Evolutionary conservation across 2,888 invertebrate genomes (phyloP).

Genomic region (Tortricodes alternella): DNA sequence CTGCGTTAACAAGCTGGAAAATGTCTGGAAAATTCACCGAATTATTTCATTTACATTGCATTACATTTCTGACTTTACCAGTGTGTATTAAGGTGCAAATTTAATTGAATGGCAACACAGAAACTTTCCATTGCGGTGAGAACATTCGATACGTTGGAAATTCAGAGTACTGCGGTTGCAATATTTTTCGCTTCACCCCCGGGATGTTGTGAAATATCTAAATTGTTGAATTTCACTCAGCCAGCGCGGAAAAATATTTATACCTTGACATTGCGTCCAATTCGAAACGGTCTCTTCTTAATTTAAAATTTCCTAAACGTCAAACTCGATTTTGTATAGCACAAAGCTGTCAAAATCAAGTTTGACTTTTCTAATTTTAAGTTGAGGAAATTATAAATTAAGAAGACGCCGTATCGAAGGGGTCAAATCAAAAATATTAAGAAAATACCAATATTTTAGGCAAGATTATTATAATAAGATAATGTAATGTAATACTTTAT

Average conservation of each 20-base stretch:
- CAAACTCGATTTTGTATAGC: no score
- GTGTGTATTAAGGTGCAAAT: neutral
- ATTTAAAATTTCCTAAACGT: no score
- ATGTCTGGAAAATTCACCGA: neutral
- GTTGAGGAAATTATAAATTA: no score
- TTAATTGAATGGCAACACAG: neutral
- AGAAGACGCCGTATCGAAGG: no score
- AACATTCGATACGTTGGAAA: neutral
- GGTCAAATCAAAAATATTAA: no score
- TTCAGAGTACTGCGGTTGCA: slow-evolving; percentile 6
- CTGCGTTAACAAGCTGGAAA: slow-evolving; percentile 5
- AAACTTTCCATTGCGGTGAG: neutral
- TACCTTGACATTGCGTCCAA: neutral
- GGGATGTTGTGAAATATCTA: slow-evolving; percentile 18
- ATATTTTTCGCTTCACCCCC: slow-evolving; percentile 16
- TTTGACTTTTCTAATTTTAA: no score
- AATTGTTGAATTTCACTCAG: slow-evolving; percentile 13
- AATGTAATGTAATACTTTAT: no score
- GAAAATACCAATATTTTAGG: no score
- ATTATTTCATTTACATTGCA: neutral
- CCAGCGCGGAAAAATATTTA: slow-evolving; percentile 1
- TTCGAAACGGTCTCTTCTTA: neutral
- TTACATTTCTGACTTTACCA: neutral
- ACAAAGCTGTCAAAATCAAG: no score
- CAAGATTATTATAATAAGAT: no score